Conservation (phyloP, 2,797 vertebrate genomes). For the Muscicapa comitata region DNA sequence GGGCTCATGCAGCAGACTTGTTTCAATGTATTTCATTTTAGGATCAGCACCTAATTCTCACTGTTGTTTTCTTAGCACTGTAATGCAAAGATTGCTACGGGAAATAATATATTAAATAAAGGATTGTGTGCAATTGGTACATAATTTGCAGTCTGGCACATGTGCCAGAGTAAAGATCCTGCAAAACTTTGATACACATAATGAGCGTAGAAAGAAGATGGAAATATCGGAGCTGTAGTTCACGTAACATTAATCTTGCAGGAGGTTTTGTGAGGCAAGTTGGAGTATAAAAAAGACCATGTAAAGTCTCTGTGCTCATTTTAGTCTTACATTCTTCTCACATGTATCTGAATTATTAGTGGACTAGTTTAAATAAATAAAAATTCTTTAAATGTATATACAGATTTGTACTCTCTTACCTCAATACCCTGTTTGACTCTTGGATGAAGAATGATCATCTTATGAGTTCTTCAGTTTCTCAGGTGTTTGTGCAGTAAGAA, state of each 20-base stretch:
- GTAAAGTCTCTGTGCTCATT: not conserved
- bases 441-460: not conserved
- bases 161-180: not conserved
- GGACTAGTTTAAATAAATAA: not conserved
- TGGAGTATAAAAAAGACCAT: not conserved
- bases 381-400: not conserved
- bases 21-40: not conserved
- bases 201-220: not conserved
- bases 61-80: not conserved
- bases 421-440: not conserved
- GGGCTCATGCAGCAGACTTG: not conserved
- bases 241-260: not conserved
- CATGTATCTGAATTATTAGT: not conserved
- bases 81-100: not conserved
- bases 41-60: not conserved
- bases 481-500: not conserved
- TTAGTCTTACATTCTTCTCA: not conserved
- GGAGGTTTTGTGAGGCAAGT: not conserved
- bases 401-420: not conserved
- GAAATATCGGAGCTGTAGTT: not conserved
- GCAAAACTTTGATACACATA: accelerated
- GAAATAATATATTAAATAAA: not conserved
- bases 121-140: not conserved
- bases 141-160: not conserved
- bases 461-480: not conserved